A percentile compares a stretch with the other conserved stretches of the same genome.
Conservation (phyloP, 1,140 invertebrate genomes). For the Drosophila bifasciata region DNA sequence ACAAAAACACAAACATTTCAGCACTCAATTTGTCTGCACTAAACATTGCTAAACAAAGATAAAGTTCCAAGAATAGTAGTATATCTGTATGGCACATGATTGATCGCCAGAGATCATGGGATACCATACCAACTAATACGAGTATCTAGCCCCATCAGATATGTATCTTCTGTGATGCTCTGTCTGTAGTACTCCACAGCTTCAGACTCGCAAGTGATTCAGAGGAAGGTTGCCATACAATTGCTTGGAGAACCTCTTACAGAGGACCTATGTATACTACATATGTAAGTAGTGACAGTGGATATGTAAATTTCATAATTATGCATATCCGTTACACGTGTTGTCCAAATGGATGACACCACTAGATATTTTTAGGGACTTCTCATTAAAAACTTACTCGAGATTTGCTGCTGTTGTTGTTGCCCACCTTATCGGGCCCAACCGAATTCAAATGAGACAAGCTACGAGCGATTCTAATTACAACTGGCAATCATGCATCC, state of each 20-base stretch:
- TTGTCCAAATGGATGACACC: constrained; percentile 14
- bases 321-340: constrained; percentile 22
- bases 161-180: too few relatives aligned
- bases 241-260: too few relatives aligned
- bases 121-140: too few relatives aligned
- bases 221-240: too few relatives aligned
- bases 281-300: too few relatives aligned
- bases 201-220: too few relatives aligned
- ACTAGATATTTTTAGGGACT: background rate
- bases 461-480: constrained; percentile 23
- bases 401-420: constrained; percentile 18
- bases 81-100: too few relatives aligned
- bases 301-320: background rate
- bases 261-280: too few relatives aligned
- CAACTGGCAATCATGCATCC: constrained; percentile 28
- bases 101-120: too few relatives aligned
- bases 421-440: constrained; percentile 13
- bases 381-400: background rate
- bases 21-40: constrained; percentile 18
- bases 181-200: too few relatives aligned
- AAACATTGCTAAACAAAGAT: constrained; percentile 18
- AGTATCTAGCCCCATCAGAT: too few relatives aligned
- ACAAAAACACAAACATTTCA: constrained; percentile 16
- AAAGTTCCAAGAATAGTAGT: background rate
- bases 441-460: constrained; percentile 24